Evolutionary conservation across 2,797 vertebrate genomes (phyloP).

Genomic region (Sylvilagus floridanus): DNA sequence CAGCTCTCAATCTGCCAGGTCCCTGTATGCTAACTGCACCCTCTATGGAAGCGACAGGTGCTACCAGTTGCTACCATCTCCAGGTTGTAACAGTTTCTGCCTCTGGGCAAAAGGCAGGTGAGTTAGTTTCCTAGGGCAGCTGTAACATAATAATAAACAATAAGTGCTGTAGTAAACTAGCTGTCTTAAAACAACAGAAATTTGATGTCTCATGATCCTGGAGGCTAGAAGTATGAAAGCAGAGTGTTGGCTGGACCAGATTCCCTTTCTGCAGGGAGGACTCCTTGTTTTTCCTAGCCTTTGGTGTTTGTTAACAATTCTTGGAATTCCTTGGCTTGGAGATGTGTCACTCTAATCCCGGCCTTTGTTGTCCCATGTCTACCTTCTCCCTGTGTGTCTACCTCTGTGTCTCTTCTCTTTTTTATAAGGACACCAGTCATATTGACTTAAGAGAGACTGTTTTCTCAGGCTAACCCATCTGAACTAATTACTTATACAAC

Average conservation of each 20-base stretch:
- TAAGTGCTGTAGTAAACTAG: not conserved
- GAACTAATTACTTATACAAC: not conserved
- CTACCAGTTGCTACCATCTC: not conserved
- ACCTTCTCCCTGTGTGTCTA: not conserved
- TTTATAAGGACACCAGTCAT: not conserved
- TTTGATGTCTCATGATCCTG: not conserved
- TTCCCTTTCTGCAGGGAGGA: not conserved
- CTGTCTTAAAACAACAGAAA: not conserved
- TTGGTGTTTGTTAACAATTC: not conserved
- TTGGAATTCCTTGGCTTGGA: not conserved
- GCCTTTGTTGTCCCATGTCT: not conserved
- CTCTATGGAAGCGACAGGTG: not conserved
- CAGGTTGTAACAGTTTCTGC: not conserved
- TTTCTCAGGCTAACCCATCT: not conserved
- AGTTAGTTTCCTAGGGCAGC: not conserved
- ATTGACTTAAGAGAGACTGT: not conserved
- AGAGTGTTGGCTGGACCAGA: not conserved
- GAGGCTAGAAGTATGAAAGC: not conserved
- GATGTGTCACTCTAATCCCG: not conserved
- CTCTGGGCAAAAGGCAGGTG: not conserved
- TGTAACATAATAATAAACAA: not conserved
- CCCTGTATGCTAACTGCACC: not conserved
- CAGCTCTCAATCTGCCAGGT: not conserved
- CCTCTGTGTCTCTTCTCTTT: not conserved
- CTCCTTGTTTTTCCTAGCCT: not conserved